phyloP scores from a whole-genome alignment of 2,113 vertebrate species.

The Cyanoliseus patagonus region DNA sequence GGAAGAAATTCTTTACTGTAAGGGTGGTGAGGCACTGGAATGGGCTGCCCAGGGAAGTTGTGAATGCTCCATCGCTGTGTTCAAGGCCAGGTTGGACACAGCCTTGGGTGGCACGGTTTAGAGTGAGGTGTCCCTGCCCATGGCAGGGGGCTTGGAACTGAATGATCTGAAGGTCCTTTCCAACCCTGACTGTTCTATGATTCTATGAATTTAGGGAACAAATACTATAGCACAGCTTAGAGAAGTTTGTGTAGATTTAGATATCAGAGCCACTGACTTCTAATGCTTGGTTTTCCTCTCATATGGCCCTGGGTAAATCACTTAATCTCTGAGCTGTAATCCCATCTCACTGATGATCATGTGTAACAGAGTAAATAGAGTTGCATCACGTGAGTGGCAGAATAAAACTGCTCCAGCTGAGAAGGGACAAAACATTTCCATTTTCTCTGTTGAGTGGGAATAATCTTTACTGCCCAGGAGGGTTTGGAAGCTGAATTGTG shows the following conservation, averaged over 20 bases:
- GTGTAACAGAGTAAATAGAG: neutral
- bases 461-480: neutral
- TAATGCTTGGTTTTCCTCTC: neutral
- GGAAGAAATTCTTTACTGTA: too few relatives aligned
- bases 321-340: neutral
- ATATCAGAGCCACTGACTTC: neutral
- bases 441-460: neutral
- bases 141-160: too few relatives aligned
- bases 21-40: too few relatives aligned
- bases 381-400: fast-evolving
- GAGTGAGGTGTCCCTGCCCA: too few relatives aligned
- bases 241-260: neutral
- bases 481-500: neutral
- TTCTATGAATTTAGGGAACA: neutral
- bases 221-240: neutral
- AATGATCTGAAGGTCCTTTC: too few relatives aligned
- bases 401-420: neutral
- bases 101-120: too few relatives aligned
- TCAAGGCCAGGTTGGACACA: too few relatives aligned
- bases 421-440: neutral
- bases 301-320: neutral
- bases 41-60: too few relatives aligned
- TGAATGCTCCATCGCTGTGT: too few relatives aligned
- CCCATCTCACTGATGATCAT: neutral
- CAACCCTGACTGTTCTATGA: too few relatives aligned